phyloP scores from a whole-genome alignment of 2,797 vertebrate genomes.

The Micrastur ruficollis region DNA sequence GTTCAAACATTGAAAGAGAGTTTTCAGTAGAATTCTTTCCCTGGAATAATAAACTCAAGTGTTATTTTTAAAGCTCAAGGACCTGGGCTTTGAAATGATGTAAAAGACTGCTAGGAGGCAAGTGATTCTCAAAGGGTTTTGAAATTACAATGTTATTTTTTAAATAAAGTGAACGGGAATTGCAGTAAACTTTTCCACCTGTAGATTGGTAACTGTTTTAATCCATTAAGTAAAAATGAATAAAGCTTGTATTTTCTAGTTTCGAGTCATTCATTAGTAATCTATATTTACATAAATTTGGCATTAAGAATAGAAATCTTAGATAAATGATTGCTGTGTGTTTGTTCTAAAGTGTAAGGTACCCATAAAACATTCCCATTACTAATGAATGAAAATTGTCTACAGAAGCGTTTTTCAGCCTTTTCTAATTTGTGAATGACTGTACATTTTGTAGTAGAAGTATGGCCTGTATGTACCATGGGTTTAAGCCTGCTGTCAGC shows the following conservation, averaged over 20 bases:
- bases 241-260: not conserved
- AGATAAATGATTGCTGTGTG: not conserved
- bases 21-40: not conserved
- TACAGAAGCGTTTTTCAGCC: not conserved
- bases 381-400: not conserved
- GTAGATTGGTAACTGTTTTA: not conserved
- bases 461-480: accelerated
- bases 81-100: not conserved
- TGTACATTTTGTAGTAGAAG: not conserved
- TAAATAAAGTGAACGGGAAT: not conserved
- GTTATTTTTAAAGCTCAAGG: slow-evolving; percentile 17
- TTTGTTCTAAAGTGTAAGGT: not conserved
- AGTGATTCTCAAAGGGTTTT: not conserved
- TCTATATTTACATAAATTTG: not conserved
- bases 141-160: not conserved
- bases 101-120: not conserved
- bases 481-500: not conserved
- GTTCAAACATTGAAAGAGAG: not conserved
- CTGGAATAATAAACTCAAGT: not conserved
- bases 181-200: not conserved
- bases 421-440: not conserved
- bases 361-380: not conserved
- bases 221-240: not conserved
- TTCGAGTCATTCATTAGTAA: not conserved
- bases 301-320: not conserved